phyloP scores from a whole-genome alignment of 2,113 vertebrate genomes.

The Cyphomyrus plagiostoma region DNA sequence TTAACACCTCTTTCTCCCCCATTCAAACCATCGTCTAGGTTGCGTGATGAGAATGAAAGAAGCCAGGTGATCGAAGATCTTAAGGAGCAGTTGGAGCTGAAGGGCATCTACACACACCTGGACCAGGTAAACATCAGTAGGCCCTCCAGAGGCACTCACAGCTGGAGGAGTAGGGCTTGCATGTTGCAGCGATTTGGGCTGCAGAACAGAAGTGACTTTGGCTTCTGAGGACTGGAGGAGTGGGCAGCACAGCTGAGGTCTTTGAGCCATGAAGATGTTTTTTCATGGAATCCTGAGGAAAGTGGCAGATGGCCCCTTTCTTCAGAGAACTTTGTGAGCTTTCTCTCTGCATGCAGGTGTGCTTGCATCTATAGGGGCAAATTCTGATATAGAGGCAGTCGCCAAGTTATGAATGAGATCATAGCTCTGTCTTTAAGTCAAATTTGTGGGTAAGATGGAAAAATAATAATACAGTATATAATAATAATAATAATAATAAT shows the following conservation, averaged over 20 bases:
- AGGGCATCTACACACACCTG: conserved; percentile 52
- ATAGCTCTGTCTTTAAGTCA: not conserved
- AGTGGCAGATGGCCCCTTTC: not conserved
- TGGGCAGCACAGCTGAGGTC: not conserved
- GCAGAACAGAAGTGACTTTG: too few relatives aligned
- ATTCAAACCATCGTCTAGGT: conserved; percentile 33
- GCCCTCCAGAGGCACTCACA: not conserved
- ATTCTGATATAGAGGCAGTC: not conserved
- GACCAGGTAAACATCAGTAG: conserved; percentile 53
- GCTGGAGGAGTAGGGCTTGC: not conserved
- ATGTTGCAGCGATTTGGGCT: not conserved
- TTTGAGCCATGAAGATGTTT: not conserved
- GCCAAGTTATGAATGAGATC: not conserved
- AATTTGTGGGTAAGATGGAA: too few relatives aligned
- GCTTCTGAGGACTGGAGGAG: not conserved
- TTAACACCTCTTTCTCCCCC: conserved; percentile 10
- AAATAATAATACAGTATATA: too few relatives aligned
- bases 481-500: too few relatives aligned
- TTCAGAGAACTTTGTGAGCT: not conserved
- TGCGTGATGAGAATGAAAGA: conserved; percentile 34
- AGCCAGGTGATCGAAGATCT: conserved; percentile 54
- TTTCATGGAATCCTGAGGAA: not conserved
- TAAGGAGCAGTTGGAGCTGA: conserved; percentile 56
- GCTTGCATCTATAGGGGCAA: not conserved
- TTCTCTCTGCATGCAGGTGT: not conserved